phyloP scores from a whole-genome alignment of 2,888 invertebrate genomes.

The Eilema griseolum region DNA sequence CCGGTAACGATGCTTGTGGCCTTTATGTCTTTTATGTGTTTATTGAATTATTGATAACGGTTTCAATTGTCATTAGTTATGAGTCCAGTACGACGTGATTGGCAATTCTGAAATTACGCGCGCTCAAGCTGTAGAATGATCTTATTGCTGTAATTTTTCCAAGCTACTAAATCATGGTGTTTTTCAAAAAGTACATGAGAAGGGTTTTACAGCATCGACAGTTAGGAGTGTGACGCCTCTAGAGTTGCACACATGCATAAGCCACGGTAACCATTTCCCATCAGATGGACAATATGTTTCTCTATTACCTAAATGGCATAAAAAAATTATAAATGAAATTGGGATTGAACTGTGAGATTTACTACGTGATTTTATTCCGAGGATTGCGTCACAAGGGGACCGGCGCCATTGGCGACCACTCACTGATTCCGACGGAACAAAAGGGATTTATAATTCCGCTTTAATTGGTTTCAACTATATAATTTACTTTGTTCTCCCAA shows the following conservation, averaged over 20 bases:
- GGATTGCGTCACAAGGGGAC: not conserved
- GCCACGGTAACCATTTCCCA: too few relatives aligned
- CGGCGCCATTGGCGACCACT: not conserved
- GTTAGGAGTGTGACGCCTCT: too few relatives aligned
- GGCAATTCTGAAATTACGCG: not conserved
- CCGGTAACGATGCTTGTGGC: conserved; percentile 36
- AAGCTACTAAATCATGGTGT: not conserved
- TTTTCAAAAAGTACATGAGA: not conserved
- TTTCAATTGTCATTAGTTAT: conserved; percentile 3
- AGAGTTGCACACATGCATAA: too few relatives aligned
- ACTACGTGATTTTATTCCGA: not conserved
- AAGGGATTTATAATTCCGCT: conserved; percentile 8
- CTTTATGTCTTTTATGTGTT: conserved; percentile 41
- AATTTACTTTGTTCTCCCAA: not conserved
- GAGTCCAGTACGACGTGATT: not conserved
- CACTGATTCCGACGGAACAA: not conserved
- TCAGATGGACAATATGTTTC: too few relatives aligned
- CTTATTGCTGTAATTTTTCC: not conserved
- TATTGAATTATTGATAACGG: conserved; percentile 33
- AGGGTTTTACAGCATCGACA: too few relatives aligned
- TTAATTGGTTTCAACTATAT: conserved; percentile 9
- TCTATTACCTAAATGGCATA: too few relatives aligned
- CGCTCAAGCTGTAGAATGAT: not conserved
- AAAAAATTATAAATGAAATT: not conserved
- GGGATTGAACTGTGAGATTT: not conserved